Percentiles rank a stretch among this genome's conserved stretches.
Conservation (phyloP, 2,113 vertebrate genomes). For the Nerophis lumbriciformis region DNA sequence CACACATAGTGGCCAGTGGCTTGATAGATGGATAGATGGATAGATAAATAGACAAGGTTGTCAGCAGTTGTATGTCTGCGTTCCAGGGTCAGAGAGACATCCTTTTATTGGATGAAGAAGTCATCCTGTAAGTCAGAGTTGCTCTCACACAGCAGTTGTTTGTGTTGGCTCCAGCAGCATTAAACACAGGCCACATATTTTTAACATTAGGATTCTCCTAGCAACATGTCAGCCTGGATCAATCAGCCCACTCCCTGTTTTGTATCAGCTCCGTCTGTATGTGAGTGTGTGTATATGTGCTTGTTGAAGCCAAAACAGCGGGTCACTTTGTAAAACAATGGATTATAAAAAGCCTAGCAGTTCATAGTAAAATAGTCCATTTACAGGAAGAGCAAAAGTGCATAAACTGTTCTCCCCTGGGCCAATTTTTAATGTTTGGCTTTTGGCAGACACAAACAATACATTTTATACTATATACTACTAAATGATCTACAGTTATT, state of each 20-base stretch:
- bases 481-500: no score
- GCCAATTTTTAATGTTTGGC: no score
- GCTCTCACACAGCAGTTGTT: slow-evolving; percentile 45
- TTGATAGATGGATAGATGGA: background rate
- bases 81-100: slow-evolving; percentile 3
- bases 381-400: no score
- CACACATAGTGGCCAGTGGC: background rate
- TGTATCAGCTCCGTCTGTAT: slow-evolving; percentile 54
- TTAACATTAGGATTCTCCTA: slow-evolving; percentile 59
- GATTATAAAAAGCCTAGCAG: background rate
- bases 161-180: slow-evolving; percentile 52
- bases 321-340: slow-evolving; percentile 7
- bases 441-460: no score
- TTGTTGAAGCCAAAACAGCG: slow-evolving; percentile 30
- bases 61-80: background rate
- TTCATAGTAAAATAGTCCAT: background rate
- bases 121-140: slow-evolving; percentile 53
- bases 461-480: no score
- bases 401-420: no score
- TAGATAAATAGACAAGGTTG: background rate
- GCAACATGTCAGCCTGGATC: slow-evolving; percentile 55
- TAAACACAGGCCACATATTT: slow-evolving; percentile 64
- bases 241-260: slow-evolving; percentile 56
- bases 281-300: slow-evolving; percentile 10
- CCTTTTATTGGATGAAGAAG: slow-evolving; percentile 33